Conservation (phyloP, 1,140 invertebrate genomes). For the Adoxophyes honmai region DNA sequence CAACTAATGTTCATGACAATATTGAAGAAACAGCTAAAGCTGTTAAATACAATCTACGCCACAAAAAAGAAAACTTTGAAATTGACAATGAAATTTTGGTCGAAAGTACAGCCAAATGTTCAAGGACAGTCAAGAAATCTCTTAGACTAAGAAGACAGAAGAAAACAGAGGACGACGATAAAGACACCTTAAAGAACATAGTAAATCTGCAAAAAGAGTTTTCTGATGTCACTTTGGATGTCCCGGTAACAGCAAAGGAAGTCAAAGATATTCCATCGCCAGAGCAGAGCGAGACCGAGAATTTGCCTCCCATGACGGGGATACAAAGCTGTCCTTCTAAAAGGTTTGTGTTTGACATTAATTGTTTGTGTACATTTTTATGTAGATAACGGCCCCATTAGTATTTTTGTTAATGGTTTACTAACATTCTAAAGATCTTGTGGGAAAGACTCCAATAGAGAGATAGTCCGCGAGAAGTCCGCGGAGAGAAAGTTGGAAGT, state of each 20-base stretch:
- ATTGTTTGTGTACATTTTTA: neutral
- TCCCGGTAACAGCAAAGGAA: slow-evolving; percentile 37
- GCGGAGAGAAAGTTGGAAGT: too few relatives aligned
- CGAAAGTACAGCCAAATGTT: slow-evolving; percentile 25
- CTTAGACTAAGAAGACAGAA: slow-evolving; percentile 40
- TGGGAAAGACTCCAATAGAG: too few relatives aligned
- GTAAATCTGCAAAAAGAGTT: slow-evolving; percentile 56
- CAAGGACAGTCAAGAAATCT: slow-evolving; percentile 31
- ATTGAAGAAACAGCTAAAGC: neutral
- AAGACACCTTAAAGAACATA: slow-evolving; percentile 53
- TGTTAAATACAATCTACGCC: slow-evolving; percentile 4
- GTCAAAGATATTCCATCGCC: slow-evolving; percentile 52
- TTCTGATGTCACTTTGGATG: slow-evolving; percentile 52
- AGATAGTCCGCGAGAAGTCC: too few relatives aligned
- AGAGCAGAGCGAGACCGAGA: slow-evolving; percentile 46
- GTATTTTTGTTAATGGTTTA: too few relatives aligned
- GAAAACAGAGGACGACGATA: slow-evolving; percentile 30
- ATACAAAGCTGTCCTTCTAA: slow-evolving; percentile 66
- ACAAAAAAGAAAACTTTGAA: neutral
- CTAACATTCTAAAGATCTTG: too few relatives aligned
- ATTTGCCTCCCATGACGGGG: slow-evolving; percentile 38
- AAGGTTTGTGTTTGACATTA: slow-evolving; percentile 43
- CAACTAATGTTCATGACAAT: neutral
- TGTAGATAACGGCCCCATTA: slow-evolving; percentile 1
- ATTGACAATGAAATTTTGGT: neutral